These are phyloP conservation scores for Myocastor coypus DNA, from an alignment of 2,113 vertebrate species.

Conservation along the genomic window DNA sequence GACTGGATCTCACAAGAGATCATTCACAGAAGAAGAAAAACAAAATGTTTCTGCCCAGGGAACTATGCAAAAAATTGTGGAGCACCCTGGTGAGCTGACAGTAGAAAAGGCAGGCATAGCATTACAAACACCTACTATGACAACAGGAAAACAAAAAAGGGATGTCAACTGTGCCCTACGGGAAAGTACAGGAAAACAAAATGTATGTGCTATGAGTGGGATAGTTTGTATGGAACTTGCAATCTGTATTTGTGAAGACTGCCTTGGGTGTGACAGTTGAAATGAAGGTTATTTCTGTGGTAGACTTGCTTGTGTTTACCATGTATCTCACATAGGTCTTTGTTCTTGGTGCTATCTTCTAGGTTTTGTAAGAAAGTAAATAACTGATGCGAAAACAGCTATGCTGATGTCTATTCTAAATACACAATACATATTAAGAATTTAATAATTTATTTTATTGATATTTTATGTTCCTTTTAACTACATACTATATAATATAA, in stretches of 20 bases:
- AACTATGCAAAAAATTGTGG: neutral
- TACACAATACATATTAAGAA: neutral
- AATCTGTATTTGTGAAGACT: neutral
- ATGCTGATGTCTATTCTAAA: neutral
- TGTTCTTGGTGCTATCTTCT: neutral
- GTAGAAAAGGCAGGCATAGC: neutral
- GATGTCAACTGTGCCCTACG: neutral
- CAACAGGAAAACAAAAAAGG: neutral
- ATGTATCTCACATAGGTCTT: neutral
- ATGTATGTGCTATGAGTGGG: neutral
- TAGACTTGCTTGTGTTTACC: neutral
- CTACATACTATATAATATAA: neutral
- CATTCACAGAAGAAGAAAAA: neutral
- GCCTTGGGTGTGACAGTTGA: neutral
- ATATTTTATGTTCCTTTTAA: neutral
- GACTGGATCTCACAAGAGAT: neutral
- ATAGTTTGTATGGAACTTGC: neutral
- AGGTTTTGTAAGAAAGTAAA: neutral
- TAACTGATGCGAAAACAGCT: neutral
- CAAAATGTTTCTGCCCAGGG: neutral
- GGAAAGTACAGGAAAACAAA: neutral
- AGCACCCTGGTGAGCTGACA: neutral
- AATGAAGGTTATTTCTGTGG: neutral
- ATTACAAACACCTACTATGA: neutral
- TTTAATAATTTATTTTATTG: neutral